Conservation (phyloP, 2,888 invertebrate genomes). For the Machimus rusticus region DNA sequence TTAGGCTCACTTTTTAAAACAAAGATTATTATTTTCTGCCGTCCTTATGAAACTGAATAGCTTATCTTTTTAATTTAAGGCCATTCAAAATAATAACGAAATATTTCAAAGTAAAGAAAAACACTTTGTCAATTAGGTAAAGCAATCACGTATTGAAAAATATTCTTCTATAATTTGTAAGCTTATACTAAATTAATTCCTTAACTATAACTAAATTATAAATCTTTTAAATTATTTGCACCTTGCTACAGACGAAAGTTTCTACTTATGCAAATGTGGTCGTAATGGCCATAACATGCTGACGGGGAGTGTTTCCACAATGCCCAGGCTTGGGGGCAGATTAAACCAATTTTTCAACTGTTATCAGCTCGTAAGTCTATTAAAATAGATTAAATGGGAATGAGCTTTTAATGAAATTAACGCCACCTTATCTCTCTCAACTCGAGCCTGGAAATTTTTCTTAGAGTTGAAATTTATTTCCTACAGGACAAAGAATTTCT, state of each 20-base stretch:
- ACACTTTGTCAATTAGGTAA: no score
- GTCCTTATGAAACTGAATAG: no score
- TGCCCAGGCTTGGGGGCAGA: neutral
- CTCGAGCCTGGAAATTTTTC: neutral
- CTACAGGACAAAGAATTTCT: neutral
- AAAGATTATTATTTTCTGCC: no score
- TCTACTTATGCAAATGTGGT: neutral
- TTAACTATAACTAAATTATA: neutral
- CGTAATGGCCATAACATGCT: neutral
- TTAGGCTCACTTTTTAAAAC: no score
- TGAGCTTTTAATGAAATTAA: neutral
- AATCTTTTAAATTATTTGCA: neutral
- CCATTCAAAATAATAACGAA: no score
- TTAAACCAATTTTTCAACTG: neutral
- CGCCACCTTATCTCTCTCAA: neutral
- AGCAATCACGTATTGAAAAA: no score
- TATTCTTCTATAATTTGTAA: neutral
- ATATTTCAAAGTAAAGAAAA: no score
- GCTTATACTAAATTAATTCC: neutral
- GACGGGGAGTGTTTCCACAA: neutral
- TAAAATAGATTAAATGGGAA: neutral
- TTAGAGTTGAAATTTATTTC: neutral
- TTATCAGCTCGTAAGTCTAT: neutral
- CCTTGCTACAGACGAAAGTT: neutral
- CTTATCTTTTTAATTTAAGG: no score